Percentiles rank a stretch among this genome's conserved stretches.
These are phyloP conservation scores for Blastomussa wellsi DNA, from an alignment of 92 coral and sea anemone species.

Conservation along the genomic window DNA sequence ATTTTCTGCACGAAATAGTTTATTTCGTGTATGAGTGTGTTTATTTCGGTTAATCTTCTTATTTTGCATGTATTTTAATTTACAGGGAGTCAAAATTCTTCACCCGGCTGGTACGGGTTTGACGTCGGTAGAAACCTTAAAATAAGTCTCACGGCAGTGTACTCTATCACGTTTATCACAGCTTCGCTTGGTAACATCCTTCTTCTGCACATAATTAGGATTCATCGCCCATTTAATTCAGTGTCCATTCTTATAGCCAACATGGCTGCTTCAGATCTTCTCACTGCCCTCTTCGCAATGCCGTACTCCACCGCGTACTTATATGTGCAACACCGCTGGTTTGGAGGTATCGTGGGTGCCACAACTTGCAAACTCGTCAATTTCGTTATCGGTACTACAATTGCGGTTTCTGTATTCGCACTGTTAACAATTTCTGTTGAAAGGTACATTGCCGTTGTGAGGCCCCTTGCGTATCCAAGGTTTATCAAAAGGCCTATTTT, in stretches of 20 bases:
- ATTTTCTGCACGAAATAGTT: neutral
- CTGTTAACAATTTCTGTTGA: constrained; percentile 54
- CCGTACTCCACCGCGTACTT: constrained; percentile 53
- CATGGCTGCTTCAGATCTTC: constrained; percentile 70
- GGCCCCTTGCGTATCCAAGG: constrained; percentile 41
- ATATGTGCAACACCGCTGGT: constrained; percentile 58
- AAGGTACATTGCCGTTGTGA: constrained; percentile 58
- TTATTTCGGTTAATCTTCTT: neutral
- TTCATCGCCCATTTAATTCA: constrained; percentile 58
- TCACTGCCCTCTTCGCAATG: constrained; percentile 67
- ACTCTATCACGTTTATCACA: constrained; percentile 52
- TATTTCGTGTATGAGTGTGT: neutral
- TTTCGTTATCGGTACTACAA: constrained; percentile 56
- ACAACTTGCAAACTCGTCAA: constrained; percentile 51
- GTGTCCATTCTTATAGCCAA: constrained; percentile 69
- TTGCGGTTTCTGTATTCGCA: constrained; percentile 60
- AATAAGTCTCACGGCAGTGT: constrained; percentile 50
- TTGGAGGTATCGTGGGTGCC: constrained; percentile 48
- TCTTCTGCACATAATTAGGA: constrained; percentile 51
- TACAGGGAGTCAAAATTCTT: constrained; percentile 27
- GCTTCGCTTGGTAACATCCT: constrained; percentile 69
- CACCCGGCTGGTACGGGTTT: constrained; percentile 50
- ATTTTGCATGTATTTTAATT: neutral
- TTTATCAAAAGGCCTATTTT: constrained; percentile 47
- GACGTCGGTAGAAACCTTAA: constrained; percentile 28